Evolutionary conservation across 37 sponge, comb jelly and placozoan genomes (phyloP).

Genomic region (Halisarca cf. caerulea): DNA sequence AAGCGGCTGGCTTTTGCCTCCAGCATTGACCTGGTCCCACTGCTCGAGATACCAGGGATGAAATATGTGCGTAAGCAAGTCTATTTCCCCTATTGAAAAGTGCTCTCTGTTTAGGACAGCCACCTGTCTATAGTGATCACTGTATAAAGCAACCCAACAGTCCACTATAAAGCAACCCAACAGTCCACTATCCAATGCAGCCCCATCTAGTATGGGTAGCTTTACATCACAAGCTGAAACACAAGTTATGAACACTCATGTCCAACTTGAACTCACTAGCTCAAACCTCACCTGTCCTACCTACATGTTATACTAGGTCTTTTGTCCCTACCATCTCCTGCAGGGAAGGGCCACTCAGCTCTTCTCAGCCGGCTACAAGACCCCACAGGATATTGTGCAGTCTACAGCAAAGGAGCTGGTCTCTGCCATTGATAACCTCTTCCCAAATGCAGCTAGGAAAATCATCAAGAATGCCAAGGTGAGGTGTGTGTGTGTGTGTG

Average conservation of each 20-base stretch:
- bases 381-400: slow-evolving; percentile 70
- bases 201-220: too few species aligned
- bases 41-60: slow-evolving; percentile 88
- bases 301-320: background rate
- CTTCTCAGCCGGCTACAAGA: slow-evolving; percentile 71
- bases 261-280: too few species aligned
- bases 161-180: too few species aligned
- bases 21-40: slow-evolving; percentile 68
- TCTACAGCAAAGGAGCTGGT: slow-evolving; percentile 50
- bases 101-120: background rate
- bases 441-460: slow-evolving; percentile 53
- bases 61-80: slow-evolving; percentile 66
- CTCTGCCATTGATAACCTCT: slow-evolving; percentile 63
- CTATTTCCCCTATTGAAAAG: too few species aligned
- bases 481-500: too few species aligned
- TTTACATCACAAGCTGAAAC: too few species aligned
- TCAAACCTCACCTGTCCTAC: too few species aligned
- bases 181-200: too few species aligned
- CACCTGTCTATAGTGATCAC: too few species aligned
- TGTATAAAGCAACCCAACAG: too few species aligned
- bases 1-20: slow-evolving; percentile 70
- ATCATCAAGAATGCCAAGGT: slow-evolving; percentile 77
- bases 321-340: background rate
- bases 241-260: too few species aligned
- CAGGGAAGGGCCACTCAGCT: slow-evolving; percentile 93